Conservation (phyloP, 1,140 invertebrate species). For the Halesus radiatus region DNA sequence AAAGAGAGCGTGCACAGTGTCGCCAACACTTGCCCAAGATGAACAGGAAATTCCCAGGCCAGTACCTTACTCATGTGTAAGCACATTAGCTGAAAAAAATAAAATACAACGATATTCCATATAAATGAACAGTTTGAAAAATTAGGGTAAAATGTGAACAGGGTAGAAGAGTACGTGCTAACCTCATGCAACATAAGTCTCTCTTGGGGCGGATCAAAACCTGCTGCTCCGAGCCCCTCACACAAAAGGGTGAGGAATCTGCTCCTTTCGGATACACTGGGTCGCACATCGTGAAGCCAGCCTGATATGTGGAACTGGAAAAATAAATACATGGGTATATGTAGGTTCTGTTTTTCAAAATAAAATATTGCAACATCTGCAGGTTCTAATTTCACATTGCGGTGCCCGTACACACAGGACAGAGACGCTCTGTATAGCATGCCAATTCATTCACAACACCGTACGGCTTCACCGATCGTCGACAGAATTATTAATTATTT, state of each 20-base stretch:
- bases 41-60: slow-evolving; percentile 52
- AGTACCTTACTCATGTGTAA: slow-evolving; percentile 48
- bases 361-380: too few species aligned
- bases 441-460: too few species aligned
- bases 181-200: slow-evolving; percentile 51
- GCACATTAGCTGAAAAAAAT: slow-evolving; percentile 51
- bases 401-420: too few species aligned
- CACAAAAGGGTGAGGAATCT: slow-evolving; percentile 44
- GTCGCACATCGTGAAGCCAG: slow-evolving; percentile 48
- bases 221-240: slow-evolving; percentile 43
- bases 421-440: too few species aligned
- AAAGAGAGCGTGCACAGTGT: slow-evolving; percentile 41
- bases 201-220: slow-evolving; percentile 36
- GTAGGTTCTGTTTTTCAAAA: too few species aligned
- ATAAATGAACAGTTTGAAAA: too few species aligned
- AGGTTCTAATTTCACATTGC: too few species aligned
- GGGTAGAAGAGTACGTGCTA: too few species aligned
- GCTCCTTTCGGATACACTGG: slow-evolving; percentile 34
- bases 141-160: too few species aligned
- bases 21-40: slow-evolving; percentile 47
- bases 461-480: too few species aligned
- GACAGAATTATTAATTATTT: too few species aligned
- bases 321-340: not conserved
- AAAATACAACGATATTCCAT: too few species aligned
- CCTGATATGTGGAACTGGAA: slow-evolving; percentile 52